Base-by-base conservation (phyloP, 2,888 invertebrate genomes). In the Aphodius granarius region DNA sequence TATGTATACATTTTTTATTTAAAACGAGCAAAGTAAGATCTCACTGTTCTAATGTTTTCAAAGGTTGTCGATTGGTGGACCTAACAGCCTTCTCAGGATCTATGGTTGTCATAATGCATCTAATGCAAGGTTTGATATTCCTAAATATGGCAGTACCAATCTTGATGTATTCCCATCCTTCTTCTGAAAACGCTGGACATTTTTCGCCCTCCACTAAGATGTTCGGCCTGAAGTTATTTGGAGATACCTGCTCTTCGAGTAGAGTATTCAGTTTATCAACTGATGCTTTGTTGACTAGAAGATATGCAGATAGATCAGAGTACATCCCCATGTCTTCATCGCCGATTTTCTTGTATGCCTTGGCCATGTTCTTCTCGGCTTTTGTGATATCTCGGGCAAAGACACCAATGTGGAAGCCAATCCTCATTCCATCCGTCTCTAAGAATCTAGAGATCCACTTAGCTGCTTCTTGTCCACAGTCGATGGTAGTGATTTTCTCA, bases 401-500 rank as follows among this genome's bases (percentile, higher is more conserved):
- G 9, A 76, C 73, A 13, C 66, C 78, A 73, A 86, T 84, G 74
- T 86, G 83, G 76, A 83, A 87, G 9, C 84, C 86, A 63, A 87
- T 76, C 13, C 86, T 81, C 22, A 86, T 78, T 5, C 86, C 86
- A 72, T 84, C 15, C 70, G 79, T 76, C 15, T 79, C 84, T n/a
- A 83, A 78, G 73, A 86, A 89, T 81, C 85, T 86, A 3, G 90
- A 89, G 78, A 93, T 85, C 93, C 93, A 93, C 66, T 86, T 84
- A 0, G 91, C 89, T 0, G 89, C 90, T 78, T 89, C 89, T 64
- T 91, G 88, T 0, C 93, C 93, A 85, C 92, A 93, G 84, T 93
- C 92, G 75, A 89, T 83, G 63, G 89, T 89, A 68, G 87, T 82
- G 0, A 90, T 84, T 76, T 87, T 86, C 74, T 87, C 88, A 76